These are phyloP conservation scores for Danio choprae DNA, from an alignment of 2,797 vertebrate genomes.

Conservation along the genomic window DNA sequence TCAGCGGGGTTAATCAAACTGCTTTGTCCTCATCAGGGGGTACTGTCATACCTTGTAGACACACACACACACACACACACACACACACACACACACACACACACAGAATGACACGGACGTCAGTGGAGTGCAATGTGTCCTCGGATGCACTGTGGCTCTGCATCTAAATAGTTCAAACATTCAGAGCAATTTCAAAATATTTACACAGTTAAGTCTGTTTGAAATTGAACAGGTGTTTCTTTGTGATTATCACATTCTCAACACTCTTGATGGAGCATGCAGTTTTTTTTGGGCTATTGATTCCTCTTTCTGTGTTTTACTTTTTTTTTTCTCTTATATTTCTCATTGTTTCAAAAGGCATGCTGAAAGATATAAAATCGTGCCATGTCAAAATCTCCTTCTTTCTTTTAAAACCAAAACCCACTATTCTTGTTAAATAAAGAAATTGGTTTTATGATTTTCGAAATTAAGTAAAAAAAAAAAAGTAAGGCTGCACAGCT, in stretches of 20 bases:
- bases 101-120: slow-evolving; percentile 16
- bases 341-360: not conserved
- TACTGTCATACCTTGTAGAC: slow-evolving; percentile 69
- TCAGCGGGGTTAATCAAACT: slow-evolving; percentile 62
- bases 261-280: slow-evolving; percentile 12
- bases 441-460: too few relatives aligned
- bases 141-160: not conserved
- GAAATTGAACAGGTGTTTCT: slow-evolving; percentile 21
- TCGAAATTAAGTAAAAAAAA: too few relatives aligned
- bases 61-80: slow-evolving; percentile 12
- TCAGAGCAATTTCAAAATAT: slow-evolving; percentile 37
- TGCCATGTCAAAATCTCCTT: not conserved
- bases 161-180: slow-evolving; percentile 32
- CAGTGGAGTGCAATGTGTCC: slow-evolving; percentile 44
- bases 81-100: slow-evolving; percentile 1
- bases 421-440: too few relatives aligned
- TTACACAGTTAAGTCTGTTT: slow-evolving; percentile 23
- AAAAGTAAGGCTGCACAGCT: too few relatives aligned
- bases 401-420: slow-evolving; percentile 4
- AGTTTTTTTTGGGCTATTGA: not conserved
- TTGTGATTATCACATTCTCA: slow-evolving; percentile 13
- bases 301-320: not conserved
- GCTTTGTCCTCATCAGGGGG: slow-evolving; percentile 63
- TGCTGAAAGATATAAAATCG: not conserved
- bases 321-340: not conserved